These are phyloP conservation scores for Myopa tessellatipennis DNA, from an alignment of 2,888 invertebrate species.

Conservation along the genomic window DNA sequence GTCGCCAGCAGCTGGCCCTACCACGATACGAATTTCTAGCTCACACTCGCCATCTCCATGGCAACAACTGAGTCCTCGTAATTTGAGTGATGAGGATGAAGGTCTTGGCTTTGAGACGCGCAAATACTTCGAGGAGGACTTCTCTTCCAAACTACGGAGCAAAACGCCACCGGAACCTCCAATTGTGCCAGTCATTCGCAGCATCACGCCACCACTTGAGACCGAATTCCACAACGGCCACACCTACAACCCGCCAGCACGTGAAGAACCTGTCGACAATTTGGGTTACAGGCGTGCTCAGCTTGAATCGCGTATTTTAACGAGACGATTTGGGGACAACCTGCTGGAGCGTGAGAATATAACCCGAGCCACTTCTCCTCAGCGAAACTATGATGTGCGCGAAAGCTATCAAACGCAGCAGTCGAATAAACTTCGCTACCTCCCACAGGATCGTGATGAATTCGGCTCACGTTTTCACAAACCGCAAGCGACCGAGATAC, in stretches of 20 bases:
- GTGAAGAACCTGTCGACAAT: conserved; percentile 55
- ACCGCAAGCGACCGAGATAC: conserved; percentile 56
- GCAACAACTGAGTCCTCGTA: conserved; percentile 65
- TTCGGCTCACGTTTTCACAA: conserved; percentile 59
- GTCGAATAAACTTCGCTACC: conserved; percentile 48
- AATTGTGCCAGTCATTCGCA: conserved; percentile 74
- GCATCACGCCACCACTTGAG: conserved; percentile 69
- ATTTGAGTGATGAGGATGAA: conserved; percentile 80
- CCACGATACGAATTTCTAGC: conserved; percentile 56
- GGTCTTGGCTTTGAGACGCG: conserved; percentile 78
- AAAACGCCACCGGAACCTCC: conserved; percentile 70
- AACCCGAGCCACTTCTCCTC: conserved; percentile 57
- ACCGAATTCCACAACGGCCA: conserved; percentile 58
- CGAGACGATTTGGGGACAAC: conserved; percentile 69
- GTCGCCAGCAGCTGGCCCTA: conserved; percentile 50
- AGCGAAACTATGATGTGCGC: conserved; percentile 70
- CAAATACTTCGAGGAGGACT: conserved; percentile 69
- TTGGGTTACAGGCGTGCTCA: conserved; percentile 80
- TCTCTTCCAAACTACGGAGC: conserved; percentile 49
- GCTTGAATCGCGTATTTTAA: conserved; percentile 80
- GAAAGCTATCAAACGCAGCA: conserved; percentile 37
- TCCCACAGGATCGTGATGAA: conserved; percentile 53
- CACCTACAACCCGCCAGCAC: conserved; percentile 70
- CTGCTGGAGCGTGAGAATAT: conserved; percentile 67
- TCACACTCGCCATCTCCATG: conserved; percentile 64